Evolutionary conservation across 2,113 vertebrate species (phyloP), one percentile per base, ranked within the genome.

Genomic region (Pelusios castaneus): DNA sequence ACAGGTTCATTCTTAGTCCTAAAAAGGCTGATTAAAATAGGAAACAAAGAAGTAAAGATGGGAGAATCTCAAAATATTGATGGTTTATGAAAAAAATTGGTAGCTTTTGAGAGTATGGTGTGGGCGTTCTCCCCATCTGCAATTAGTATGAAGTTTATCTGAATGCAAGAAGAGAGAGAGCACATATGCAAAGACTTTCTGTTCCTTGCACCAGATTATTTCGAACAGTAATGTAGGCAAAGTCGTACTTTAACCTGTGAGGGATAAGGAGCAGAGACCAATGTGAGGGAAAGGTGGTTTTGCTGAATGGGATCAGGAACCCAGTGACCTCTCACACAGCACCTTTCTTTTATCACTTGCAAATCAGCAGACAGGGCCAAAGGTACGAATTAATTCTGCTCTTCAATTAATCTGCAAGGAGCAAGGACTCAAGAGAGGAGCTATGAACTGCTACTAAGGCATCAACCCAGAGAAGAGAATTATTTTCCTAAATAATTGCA

Each of bases 111-210:
- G 84, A 94, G 85, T 84, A 16, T 45, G 10, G 4, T 0, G 87
- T 84, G 73, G 38, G 38, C 58, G 3, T 70, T 70, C 22, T 60
- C 47, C 3, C 10, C 49, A 10, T 55, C 79, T 90, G 54, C 2
- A 78, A 34, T 45, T 63, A 78, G 2, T 13, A 54, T 58, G 2
- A 3, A 76, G 0, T 2, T 80, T 73, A 75, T 21, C 14, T 83
- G 21, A 47, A 12, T 0, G 34, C 2, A 2, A 12, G 5, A 22
- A 1, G 5, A 3, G 1, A 2, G 86, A 52, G 73, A 86, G 49
- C 70, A 86, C 52, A 58, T 4, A 8, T 12, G 2, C n/a, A 43
- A 29, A 76, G 4, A 56, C 43, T 73, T n/a, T 1, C 6, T 77
- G 21, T 78, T 11, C 34, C 88, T 88, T 83, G 58, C 43, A 31